Evolutionary conservation across 2,113 vertebrate genomes (phyloP).

Genomic region (Seriola aureovittata): DNA sequence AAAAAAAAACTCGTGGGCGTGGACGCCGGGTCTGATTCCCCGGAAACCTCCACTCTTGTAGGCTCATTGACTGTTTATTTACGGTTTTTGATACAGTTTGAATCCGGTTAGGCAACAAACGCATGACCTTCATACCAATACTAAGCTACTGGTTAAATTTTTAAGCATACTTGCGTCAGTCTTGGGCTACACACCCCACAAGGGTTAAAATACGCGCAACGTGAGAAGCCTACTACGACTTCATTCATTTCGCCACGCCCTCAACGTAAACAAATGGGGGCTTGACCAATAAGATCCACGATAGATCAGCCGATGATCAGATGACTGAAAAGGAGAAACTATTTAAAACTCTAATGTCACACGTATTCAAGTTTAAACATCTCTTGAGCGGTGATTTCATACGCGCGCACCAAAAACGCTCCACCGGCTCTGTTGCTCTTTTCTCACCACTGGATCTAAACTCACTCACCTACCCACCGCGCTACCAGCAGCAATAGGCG

Average conservation of each 20-base stretch:
- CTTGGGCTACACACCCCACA: slow-evolving; percentile 12
- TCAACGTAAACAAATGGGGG: slow-evolving; percentile 79
- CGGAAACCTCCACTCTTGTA: fast-evolving
- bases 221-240: slow-evolving; percentile 75
- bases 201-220: slow-evolving; percentile 45
- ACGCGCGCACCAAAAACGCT: slow-evolving; percentile 28
- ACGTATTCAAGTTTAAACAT: slow-evolving; percentile 59
- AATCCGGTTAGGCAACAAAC: slow-evolving; percentile 7
- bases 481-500: background rate
- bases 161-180: slow-evolving; percentile 42
- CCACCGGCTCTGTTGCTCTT: slow-evolving; percentile 30
- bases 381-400: slow-evolving; percentile 11
- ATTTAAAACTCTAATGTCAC: slow-evolving; percentile 86
- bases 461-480: background rate
- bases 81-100: background rate
- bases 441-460: slow-evolving; percentile 46
- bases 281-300: slow-evolving; percentile 83
- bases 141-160: background rate
- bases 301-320: slow-evolving; percentile 88
- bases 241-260: slow-evolving; percentile 84
- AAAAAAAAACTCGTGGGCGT: background rate
- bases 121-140: slow-evolving; percentile 35
- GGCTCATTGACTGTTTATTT: background rate
- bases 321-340: slow-evolving; percentile 83
- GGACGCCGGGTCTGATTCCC: background rate